Base-by-base conservation (phyloP, 2,113 vertebrate genomes). In the Solenodon paradoxus region DNA sequence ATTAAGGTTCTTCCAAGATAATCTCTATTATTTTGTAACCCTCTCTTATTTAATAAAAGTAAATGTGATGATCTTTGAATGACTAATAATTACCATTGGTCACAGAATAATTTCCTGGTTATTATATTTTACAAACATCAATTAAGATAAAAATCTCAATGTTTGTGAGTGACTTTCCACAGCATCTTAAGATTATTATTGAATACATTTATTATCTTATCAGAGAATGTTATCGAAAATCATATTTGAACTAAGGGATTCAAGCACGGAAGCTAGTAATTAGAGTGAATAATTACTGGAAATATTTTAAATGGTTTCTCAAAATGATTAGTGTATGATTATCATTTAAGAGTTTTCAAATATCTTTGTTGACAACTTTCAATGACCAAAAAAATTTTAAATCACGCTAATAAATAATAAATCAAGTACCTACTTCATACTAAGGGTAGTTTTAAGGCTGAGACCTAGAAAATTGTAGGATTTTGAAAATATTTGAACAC, bases 1-100 rank as follows among this genome's bases (percentile, higher is more conserved):
- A 0, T 63, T 66, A 16, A 47, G 93, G 66, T 57, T 96, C 98
- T 95, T 40, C 83, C 88, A 91, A 90, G 64, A 88, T 66, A 42
- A 94, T 74, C 91, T 85, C 92, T 88, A 88, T n/a, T 93, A 38
- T 72, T 92, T 42, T 3, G 55, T 93, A 32, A 32, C 42, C 49
- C 19, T 63, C 16, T 57, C 2, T n/a, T 93, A 93, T 83, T 93
- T 79, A 88, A 55, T 32, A 47, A 63, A 86, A 95, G 11, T 87
- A n/a, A 63, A 40, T 87, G 7, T 26, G 22, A 55, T 61, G 45
- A 26, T 64, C 22, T 86, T 63, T 75, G 8, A 55, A 40, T 64
- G 5, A 38, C 8, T 22, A 55, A 53, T 55, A 78, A 38, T 38
- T 40, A 64, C 47, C 20, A 69, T 4, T 81, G 17, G 3, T 17